phyloP scores from a whole-genome alignment of 2,113 vertebrate species.

The Marcusenius ussheri region DNA sequence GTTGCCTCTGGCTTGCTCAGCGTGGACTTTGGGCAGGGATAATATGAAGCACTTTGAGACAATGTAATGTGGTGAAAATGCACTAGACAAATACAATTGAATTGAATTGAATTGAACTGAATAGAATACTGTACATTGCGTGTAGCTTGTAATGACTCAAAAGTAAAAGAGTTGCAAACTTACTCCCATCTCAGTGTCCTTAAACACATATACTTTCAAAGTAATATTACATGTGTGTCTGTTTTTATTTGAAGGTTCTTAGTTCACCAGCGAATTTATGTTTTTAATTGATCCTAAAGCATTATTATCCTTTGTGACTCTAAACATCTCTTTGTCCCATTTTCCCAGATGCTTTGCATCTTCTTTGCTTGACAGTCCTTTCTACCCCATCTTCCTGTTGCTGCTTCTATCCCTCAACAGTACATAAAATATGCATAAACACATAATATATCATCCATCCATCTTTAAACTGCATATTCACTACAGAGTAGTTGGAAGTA shows the following conservation, averaged over 20 bases:
- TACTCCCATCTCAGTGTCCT: background rate
- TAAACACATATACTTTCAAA: background rate
- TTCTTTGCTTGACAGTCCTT: background rate
- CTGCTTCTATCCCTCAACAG: background rate
- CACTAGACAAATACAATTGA: background rate
- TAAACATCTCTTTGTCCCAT: background rate
- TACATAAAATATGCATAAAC: background rate
- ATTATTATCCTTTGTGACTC: background rate
- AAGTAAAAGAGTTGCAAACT: background rate
- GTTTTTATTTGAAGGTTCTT: background rate
- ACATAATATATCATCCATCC: background rate
- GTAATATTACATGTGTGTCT: background rate
- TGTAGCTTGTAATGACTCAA: background rate
- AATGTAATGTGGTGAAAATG: background rate
- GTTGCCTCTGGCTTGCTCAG: background rate
- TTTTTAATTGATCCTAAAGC: background rate
- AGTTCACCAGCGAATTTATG: background rate
- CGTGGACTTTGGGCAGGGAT: background rate
- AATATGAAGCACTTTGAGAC: background rate
- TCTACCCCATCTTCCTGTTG: background rate
- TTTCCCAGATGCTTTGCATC: background rate
- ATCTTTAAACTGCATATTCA: background rate
- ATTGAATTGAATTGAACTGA: background rate
- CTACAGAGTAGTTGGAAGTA: background rate
- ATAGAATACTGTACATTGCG: too few relatives aligned